Base-by-base conservation (phyloP, 2,888 invertebrate species). In the Lithosia quadra region DNA sequence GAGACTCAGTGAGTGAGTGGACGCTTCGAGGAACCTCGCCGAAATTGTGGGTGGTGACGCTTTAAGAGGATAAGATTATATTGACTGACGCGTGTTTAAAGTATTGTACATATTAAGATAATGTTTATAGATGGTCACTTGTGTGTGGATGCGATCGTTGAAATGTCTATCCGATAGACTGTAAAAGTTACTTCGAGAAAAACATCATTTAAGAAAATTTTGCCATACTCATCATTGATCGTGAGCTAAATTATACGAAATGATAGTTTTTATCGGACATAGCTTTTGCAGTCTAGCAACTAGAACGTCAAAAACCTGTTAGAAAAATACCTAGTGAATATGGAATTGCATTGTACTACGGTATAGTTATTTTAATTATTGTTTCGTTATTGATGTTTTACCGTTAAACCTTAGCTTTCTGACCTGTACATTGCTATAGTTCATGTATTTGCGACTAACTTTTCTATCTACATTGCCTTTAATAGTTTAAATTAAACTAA, bases 71-170 rank as follows among this genome's bases (percentile, higher is more conserved):
- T 81, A 82, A 86, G 81, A 87, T 28, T 72, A 86, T 90, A 90
- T 85, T 89, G 94, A 94, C 94, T 93, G 94, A 94, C 90, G 88
- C 91, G 91, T 93, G 93, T 93, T 89, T 92, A 74, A 76, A 92
- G 90, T 88, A 86, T 84, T 94, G 94, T 95, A 95, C 90, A 95
- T 94, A 94, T 90, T 90, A 91, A 89, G 83, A 86, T 88, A 86
- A 90, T 85, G 86, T 86, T 89, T 84, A 83, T 84, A 84, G 87
- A 86, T 82, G 80, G 80, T 86, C 91, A 91, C 90, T 89, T 91
- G 91, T 90, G 90, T 84, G 88, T 88, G 81, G 85, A 86, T 87
- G 88, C 86, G 86, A 86, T 88, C 87, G 77, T 74, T 73, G 62
- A 71, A 53, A 60, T 84, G 79, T 82, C 76, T 84, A 73, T 65